These are phyloP conservation scores for Solenopsis fugax DNA, from an alignment of 1,140 invertebrate species.

Conservation along the genomic window DNA sequence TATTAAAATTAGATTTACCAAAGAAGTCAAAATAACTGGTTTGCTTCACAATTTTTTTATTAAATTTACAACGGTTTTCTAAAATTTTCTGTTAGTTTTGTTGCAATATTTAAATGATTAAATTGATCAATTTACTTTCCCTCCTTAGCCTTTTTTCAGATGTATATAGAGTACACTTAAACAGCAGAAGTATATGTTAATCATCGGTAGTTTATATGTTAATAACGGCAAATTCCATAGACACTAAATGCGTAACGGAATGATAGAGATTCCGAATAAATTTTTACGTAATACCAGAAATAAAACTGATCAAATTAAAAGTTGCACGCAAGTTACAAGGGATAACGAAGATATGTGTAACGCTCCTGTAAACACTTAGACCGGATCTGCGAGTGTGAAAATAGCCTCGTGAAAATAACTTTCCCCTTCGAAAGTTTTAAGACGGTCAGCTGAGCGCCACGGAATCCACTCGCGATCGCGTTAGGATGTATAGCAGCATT, in stretches of 20 bases:
- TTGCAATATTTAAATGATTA: neutral
- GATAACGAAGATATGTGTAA: slow-evolving; percentile 70
- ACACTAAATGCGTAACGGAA: slow-evolving; percentile 1
- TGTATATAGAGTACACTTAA: neutral
- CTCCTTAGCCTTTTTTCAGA: neutral
- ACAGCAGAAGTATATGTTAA: neutral
- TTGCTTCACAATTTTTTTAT: neutral
- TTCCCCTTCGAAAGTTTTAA: slow-evolving; percentile 75
- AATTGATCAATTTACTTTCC: neutral
- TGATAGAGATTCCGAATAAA: slow-evolving; percentile 32
- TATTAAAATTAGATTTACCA: neutral
- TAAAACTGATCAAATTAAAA: slow-evolving; percentile 43
- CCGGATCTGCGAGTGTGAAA: slow-evolving; percentile 68
- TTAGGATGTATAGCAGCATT: slow-evolving; percentile 55
- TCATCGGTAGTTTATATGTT: neutral
- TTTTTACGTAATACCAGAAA: slow-evolving; percentile 52
- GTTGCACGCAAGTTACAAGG: slow-evolving; percentile 24
- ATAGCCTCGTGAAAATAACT: slow-evolving; percentile 74
- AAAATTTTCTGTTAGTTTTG: neutral
- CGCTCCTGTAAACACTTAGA: slow-evolving; percentile 48
- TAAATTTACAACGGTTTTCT: neutral
- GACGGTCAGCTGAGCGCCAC: slow-evolving; percentile 74
- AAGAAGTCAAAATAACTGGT: neutral
- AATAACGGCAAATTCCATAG: neutral
- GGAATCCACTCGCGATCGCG: slow-evolving; percentile 70